Evolutionary conservation across 2,113 vertebrate species (phyloP).

Genomic region (Marmota flaviventris): DNA sequence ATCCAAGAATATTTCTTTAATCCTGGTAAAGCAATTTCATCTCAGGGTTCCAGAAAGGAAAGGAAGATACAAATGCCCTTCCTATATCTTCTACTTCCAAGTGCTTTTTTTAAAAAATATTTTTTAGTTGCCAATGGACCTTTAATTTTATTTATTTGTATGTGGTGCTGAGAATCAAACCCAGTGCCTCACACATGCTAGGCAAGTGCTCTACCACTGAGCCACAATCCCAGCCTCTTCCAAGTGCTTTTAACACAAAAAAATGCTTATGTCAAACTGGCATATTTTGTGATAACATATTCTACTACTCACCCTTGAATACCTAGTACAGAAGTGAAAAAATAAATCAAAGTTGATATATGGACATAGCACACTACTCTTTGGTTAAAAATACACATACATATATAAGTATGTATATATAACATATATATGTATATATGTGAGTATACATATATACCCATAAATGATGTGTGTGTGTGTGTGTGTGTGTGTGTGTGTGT

Average conservation of each 20-base stretch:
- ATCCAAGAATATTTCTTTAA: not conserved
- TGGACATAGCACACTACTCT: not conserved
- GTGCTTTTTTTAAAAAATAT: not conserved
- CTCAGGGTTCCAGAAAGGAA: not conserved
- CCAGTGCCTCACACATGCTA: too few relatives aligned
- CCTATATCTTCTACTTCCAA: not conserved
- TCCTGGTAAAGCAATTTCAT: not conserved
- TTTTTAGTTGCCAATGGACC: too few relatives aligned
- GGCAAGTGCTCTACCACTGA: too few relatives aligned
- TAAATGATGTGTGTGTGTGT: not conserved
- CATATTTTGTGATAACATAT: not conserved
- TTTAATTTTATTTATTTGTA: too few relatives aligned
- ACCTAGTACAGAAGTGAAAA: not conserved
- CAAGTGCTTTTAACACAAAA: not conserved
- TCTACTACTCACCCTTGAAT: not conserved
- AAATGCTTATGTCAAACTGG: not conserved
- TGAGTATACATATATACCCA: not conserved
- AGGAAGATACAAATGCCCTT: not conserved
- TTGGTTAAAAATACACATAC: not conserved
- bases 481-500: not conserved
- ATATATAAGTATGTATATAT: not conserved
- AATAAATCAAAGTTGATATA: not conserved
- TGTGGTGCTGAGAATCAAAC: too few relatives aligned
- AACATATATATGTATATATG: not conserved
- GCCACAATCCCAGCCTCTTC: not conserved